Base-by-base conservation (phyloP, 2,888 invertebrate genomes). In the Carterocephalus palaemon region DNA sequence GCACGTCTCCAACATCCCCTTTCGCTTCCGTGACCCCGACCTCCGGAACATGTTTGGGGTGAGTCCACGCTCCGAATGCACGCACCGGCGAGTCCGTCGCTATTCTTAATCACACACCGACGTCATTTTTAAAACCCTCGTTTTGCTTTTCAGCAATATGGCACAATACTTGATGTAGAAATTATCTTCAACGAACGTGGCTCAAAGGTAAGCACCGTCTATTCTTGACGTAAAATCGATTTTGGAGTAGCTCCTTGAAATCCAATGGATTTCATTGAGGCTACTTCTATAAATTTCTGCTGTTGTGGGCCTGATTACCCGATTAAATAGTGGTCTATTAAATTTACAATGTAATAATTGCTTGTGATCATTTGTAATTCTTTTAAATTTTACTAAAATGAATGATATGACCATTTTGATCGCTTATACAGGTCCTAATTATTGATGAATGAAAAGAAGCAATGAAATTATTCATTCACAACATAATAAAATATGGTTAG, bases 141-240 rank as follows among this genome's bases (percentile, higher is more conserved):
- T 81, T 83, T 88, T 87, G 69, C 75, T 80, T 92, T 93, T 75
- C 91, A 98, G 97, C 97, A 98, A 94, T 99, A 95, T 89, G 99
- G 99, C 80, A 93, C 95, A 73, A 99, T 99, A 82, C 92, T 98
- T 85, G 99, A 99, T 89, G 99, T 98, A 88, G 99, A 99, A 92
- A 99, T 99, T 75, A 99, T 99, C 86, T 99, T 99, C 92, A 99
- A 99, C 89, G 99, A 99, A 89, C 92, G 99, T 66, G 99, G 99
- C 86, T 98, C 98, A 68, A 99, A 99, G 97, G 99, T 99, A 94
- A 93, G 96, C 82, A 68, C 47, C 49, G 54, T 41, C 45, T 54
- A 46, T 47, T 45, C 34, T 37, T 16, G 19, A 36, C 23, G 28
- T 10, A 7, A 20, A 28, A n/a, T 28, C 9, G n/a, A n/a, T 17